Base-by-base conservation (phyloP, 2,888 invertebrate genomes). In the Amblyjoppa proteus region DNA sequence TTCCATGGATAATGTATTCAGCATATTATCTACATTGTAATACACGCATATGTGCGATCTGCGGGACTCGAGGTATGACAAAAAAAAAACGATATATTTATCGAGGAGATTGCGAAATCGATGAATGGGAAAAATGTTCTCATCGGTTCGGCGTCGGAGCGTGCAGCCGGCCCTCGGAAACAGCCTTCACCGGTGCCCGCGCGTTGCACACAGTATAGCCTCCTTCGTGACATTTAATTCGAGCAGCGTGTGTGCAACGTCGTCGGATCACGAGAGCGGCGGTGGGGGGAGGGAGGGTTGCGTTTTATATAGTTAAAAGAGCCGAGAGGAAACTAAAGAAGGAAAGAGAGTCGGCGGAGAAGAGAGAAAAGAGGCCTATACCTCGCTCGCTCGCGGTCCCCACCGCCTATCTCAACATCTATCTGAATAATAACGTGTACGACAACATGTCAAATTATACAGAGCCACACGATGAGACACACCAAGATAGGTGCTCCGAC, bases 361-460 rank as follows among this genome's bases (percentile, higher is more conserved):
- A 69, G 87, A 83, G 87, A 56, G 84, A 85, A 82, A 83, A 77
- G 79, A 82, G 87, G 71, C 82, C 84, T 76, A 56, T 80, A 79
- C 79, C 53, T 83, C 73, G 75, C 80, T 75, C 75, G 73, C 69
- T 70, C 76, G 75, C 79, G 83, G 79, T 83, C 85, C 88, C 87
- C 88, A 85, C 79, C 90, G 88, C 89, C 88, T 93, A 94, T 94
- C 93, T 93, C 91, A 87, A 92, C 92, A 93, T 94, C 93, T 93
- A 93, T 94, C 93, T 92, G 93, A 94, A 94, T 94, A 94, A 94
- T 94, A 93, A 94, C 93, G 93, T 93, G 93, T 94, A 93, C 91
- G 93, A 94, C 93, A 93, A 93, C 93, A 93, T 93, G 94, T 93
- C 93, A 93, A 94, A 94, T 94, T 94, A 93, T 93, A 93, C 93